These are phyloP conservation scores for Eurystomus gularis DNA, from an alignment of 2,113 vertebrate genomes.

Conservation along the genomic window DNA sequence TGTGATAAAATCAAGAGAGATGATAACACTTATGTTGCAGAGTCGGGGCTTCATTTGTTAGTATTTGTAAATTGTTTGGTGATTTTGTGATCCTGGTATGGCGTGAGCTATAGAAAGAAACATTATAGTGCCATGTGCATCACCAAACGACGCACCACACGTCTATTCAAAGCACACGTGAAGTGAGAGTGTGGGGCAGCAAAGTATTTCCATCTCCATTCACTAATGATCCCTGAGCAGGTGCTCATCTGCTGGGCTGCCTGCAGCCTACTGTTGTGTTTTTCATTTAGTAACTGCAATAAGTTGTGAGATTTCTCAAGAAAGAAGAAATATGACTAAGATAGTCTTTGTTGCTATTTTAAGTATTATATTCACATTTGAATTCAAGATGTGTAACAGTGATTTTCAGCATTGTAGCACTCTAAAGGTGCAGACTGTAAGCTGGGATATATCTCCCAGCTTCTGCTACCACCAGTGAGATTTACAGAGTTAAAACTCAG, in stretches of 20 bases:
- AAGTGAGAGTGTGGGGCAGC: background rate
- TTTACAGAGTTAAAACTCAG: background rate
- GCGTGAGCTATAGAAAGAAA: background rate
- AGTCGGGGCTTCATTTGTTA: background rate
- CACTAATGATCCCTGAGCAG: slow-evolving; percentile 17
- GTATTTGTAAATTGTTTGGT: background rate
- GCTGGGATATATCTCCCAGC: background rate
- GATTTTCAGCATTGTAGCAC: background rate
- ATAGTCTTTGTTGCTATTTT: background rate
- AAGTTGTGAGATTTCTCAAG: background rate
- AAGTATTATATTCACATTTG: background rate
- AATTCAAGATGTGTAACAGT: background rate
- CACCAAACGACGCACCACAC: background rate
- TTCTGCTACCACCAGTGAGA: background rate
- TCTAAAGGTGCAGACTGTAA: background rate
- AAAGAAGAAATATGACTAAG: background rate
- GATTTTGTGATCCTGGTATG: background rate
- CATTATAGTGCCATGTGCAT: background rate
- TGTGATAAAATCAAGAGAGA: background rate
- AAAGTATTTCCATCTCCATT: background rate
- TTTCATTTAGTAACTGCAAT: background rate
- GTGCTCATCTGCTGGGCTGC: background rate
- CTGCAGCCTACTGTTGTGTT: background rate
- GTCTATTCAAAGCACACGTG: background rate
- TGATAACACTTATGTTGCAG: background rate